A percentile compares a stretch with the other conserved stretches of the same genome.
These are phyloP conservation scores for Lanistes nyassanus DNA, from an alignment of 1,140 invertebrate species.

Conservation along the genomic window DNA sequence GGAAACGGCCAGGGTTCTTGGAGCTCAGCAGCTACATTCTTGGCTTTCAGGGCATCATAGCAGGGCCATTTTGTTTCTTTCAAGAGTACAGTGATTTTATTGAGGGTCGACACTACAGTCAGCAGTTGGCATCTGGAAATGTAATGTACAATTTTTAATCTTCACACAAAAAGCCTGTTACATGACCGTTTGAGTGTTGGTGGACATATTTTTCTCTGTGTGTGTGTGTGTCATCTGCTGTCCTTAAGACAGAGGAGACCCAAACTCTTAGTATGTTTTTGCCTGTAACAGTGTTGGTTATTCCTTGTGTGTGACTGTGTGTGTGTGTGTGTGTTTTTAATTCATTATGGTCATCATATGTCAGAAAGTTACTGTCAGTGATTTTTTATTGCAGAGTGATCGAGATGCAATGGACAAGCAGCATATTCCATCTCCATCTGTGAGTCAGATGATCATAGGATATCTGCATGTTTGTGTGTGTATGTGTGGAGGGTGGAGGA, in stretches of 20 bases:
- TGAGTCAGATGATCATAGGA: neutral
- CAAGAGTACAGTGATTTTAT: neutral
- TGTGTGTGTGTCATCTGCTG: neutral
- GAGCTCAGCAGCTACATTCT: conserved; percentile 1
- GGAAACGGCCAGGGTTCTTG: neutral
- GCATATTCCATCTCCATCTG: too few species aligned
- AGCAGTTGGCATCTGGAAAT: neutral
- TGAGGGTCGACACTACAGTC: neutral
- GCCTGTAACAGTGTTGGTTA: neutral
- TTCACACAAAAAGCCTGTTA: too few species aligned
- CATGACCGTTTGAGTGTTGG: too few species aligned
- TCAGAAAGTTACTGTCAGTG: too few species aligned
- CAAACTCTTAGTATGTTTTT: neutral
- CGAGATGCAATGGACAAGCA: too few species aligned
- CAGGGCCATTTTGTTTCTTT: neutral
- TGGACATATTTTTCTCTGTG: too few species aligned
- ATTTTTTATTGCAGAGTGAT: too few species aligned
- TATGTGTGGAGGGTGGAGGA: too few species aligned
- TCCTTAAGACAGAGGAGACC: neutral
- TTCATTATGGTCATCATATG: too few species aligned
- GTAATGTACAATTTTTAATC: too few species aligned
- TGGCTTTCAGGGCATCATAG: neutral
- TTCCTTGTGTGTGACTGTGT: neutral
- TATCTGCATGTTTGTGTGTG: conserved; percentile 6
- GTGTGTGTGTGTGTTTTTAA: conserved; percentile 7